Evolutionary conservation across 2,113 vertebrate species (phyloP).

Genomic region (Urocolius indicus): DNA sequence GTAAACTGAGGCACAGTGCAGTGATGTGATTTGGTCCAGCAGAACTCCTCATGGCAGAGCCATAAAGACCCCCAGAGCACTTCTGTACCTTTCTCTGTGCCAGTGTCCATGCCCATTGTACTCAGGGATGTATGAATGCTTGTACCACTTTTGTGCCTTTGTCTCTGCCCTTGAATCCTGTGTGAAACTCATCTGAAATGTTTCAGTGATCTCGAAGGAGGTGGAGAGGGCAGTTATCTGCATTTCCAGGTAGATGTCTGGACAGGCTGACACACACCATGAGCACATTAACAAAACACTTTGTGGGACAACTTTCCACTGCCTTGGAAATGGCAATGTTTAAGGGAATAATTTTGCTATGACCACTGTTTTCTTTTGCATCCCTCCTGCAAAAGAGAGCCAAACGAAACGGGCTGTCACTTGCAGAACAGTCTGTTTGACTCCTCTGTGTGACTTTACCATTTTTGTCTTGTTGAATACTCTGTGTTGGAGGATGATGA

Average conservation of each 20-base stretch:
- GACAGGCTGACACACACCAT: background rate
- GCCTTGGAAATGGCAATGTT: background rate
- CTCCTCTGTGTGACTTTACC: conserved; percentile 20
- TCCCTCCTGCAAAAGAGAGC: background rate
- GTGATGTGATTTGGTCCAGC: background rate
- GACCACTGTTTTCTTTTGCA: background rate
- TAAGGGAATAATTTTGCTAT: conserved; percentile 19
- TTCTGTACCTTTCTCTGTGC: background rate
- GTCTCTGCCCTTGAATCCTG: background rate
- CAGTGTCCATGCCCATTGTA: background rate
- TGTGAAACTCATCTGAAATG: background rate
- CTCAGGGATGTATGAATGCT: background rate
- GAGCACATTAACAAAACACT: background rate
- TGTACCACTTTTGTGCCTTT: background rate
- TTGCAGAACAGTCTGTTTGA: background rate
- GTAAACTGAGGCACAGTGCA: background rate
- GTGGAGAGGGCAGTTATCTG: background rate
- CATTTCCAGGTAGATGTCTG: background rate
- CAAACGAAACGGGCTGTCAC: background rate
- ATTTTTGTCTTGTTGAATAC: conserved; percentile 24
- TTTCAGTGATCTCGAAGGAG: background rate
- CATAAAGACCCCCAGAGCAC: background rate
- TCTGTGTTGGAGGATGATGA: conserved; percentile 23
- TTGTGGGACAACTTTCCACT: background rate
- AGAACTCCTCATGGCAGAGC: background rate